Base-by-base conservation (phyloP, 92 coral and sea anemone species). In the Metridium senile region DNA sequence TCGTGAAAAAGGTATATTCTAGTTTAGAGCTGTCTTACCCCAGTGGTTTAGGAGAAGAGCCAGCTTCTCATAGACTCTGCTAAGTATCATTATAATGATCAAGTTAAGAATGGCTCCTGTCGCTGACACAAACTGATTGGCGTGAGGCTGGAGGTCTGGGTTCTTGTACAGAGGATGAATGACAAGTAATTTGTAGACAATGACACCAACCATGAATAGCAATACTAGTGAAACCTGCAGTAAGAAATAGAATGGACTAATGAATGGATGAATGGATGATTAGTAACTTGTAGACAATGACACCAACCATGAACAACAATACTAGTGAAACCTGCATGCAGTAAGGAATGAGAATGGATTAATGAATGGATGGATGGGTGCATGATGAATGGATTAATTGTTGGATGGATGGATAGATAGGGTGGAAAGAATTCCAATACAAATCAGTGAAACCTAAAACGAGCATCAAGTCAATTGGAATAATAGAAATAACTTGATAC, bases 181-280 rank as follows among this genome's bases (percentile, higher is more conserved):
- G 20, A 95, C 91, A 25, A 95, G 88, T 35, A 95, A 80, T 72
- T 95, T 95, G 87, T 95, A 95, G 58, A 95, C 97, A 39, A 95
- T 95, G 43, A 95, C 97, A 54, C 99, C 99, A 17, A 95, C 96
- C 99, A 95, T 95, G 78, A 95, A 95, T 57, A 95, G 88, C 80
- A 95, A 81, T 9, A 95, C 99, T 20, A 95, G 86, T 11, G 99
- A 95, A 26, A 93, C 97, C 98, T 94, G 64, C 27, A 2, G 35
- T 20, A 30, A 26, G 61, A 19, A 22, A 29, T 19, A 7, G 30
- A 27, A 70, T 25, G 29, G 20, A 25, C 26, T 8, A 21, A 53
- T 18, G 26, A 9, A 35, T 7, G 9, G 62, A 30, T 39, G 49
- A 39, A 0, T 52, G 93, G 26, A 93, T 93, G 20, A 95, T 89